Evolutionary conservation across 30 jellyfish, hydroid and myxozoan genomes (phyloP).

Genomic region (Cassiopea xamachana): DNA sequence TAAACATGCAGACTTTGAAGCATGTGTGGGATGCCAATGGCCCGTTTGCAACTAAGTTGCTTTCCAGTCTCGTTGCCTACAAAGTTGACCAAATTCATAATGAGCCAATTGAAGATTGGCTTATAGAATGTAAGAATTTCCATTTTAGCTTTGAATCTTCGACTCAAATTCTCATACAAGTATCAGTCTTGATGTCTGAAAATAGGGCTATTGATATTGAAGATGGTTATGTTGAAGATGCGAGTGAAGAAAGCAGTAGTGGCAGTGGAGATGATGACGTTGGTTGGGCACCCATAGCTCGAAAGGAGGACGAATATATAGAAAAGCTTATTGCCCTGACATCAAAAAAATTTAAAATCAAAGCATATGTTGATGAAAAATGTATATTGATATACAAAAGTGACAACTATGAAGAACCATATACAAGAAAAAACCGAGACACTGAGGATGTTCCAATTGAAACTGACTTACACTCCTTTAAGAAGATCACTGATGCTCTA

Average conservation of each 20-base stretch:
- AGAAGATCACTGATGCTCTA: constrained; percentile 16
- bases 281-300: constrained; percentile 46
- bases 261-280: constrained; percentile 33
- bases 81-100: constrained; percentile 44
- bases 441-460: constrained; percentile 48
- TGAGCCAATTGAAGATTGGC: constrained; percentile 35
- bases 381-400: constrained; percentile 56
- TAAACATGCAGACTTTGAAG: constrained; percentile 7
- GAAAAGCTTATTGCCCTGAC: constrained; percentile 17
- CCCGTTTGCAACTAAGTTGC: constrained; percentile 41
- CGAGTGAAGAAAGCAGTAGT: constrained; percentile 9
- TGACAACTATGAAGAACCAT: constrained; percentile 48
- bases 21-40: constrained; percentile 43
- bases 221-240: constrained; percentile 43
- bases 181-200: constrained; percentile 26
- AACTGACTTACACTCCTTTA: constrained; percentile 22
- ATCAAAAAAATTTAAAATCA: constrained; percentile 20
- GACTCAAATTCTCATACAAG: constrained; percentile 2
- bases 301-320: constrained; percentile 52
- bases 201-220: constrained; percentile 14
- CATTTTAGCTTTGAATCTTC: constrained; percentile 17
- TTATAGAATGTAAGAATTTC: constrained; percentile 28
- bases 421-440: constrained; percentile 30
- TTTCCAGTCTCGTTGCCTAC: constrained; percentile 2
- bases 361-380: constrained; percentile 49